Evolutionary conservation across 2,888 invertebrate species (phyloP).

Genomic region (Blera fallax): DNA sequence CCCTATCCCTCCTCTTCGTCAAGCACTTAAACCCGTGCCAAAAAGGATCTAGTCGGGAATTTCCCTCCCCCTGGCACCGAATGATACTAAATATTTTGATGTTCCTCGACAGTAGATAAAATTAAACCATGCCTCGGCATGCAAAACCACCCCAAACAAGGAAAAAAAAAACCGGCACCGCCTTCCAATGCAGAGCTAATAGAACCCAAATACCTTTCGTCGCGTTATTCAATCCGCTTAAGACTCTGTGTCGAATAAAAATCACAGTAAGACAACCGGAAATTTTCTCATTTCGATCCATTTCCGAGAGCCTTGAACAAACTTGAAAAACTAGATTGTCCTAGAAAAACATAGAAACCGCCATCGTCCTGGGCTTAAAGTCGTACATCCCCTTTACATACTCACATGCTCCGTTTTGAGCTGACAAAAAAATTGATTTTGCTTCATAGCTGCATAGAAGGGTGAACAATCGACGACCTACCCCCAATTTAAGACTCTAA

Average conservation of each 20-base stretch:
- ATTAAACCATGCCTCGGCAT: conserved; percentile 55
- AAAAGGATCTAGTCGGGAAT: not conserved
- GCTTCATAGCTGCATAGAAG: not conserved
- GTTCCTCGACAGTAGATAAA: conserved; percentile 9
- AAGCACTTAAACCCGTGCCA: not conserved
- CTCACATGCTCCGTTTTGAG: conserved; percentile 32
- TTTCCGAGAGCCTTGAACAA: conserved; percentile 30
- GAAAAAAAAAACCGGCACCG: not conserved
- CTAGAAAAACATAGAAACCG: conserved; percentile 19
- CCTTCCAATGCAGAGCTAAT: not conserved
- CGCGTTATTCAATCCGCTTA: not conserved
- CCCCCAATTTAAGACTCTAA: conserved; percentile 50
- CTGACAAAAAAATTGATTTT: conserved; percentile 65
- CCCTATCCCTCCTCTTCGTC: not conserved
- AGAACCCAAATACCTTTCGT: not conserved
- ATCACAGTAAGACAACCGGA: conserved; percentile 27
- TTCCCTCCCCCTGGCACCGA: conserved; percentile 25
- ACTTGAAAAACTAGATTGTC: not conserved
- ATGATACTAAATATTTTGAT: conserved; percentile 59
- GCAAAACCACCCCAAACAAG: not conserved
- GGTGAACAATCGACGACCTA: conserved; percentile 43
- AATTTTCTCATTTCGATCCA: conserved; percentile 21
- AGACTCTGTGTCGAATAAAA: not conserved
- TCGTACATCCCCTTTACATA: not conserved
- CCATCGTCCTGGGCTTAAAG: not conserved